phyloP scores from a whole-genome alignment of 1,140 invertebrate genomes.

The Lepidurus packardi region DNA sequence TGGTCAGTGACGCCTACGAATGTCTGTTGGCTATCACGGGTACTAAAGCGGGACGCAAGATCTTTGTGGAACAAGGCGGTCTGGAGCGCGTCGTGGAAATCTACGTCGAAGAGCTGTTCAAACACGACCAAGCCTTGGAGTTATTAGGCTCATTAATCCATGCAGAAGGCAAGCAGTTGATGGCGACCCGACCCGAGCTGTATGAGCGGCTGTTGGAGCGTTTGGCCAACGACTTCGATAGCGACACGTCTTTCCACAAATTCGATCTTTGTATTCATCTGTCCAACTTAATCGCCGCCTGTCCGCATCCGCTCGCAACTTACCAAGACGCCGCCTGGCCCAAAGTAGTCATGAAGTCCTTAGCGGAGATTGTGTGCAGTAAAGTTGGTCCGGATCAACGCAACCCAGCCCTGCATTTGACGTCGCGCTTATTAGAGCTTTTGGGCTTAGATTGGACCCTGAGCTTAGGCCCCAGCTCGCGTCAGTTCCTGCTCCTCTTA shows the following conservation, averaged over 20 bases:
- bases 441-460: conserved; percentile 79
- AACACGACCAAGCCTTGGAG: conserved; percentile 75
- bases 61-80: conserved; percentile 65
- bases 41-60: conserved; percentile 64
- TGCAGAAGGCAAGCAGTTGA: conserved; percentile 56
- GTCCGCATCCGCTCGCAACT: conserved; percentile 10
- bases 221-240: conserved; percentile 77
- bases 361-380: conserved; percentile 68
- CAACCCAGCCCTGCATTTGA: conserved; percentile 76
- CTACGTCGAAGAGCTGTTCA: conserved; percentile 75
- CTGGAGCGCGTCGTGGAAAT: conserved; percentile 75
- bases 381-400: conserved; percentile 80
- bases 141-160: conserved; percentile 63
- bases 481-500: conserved; percentile 70
- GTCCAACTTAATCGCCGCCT: conserved; percentile 41
- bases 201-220: conserved; percentile 78
- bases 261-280: conserved; percentile 70
- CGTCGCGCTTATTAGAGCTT: conserved; percentile 68
- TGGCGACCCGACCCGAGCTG: conserved; percentile 51
- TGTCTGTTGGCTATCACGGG: conserved; percentile 72
- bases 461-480: conserved; percentile 57
- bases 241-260: conserved; percentile 76
- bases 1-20: conserved; percentile 80
- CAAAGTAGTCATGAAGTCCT: conserved; percentile 44
- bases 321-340: conserved; percentile 52